Conservation (phyloP, 2,797 vertebrate genomes). For the Brachymystax lenok region DNA sequence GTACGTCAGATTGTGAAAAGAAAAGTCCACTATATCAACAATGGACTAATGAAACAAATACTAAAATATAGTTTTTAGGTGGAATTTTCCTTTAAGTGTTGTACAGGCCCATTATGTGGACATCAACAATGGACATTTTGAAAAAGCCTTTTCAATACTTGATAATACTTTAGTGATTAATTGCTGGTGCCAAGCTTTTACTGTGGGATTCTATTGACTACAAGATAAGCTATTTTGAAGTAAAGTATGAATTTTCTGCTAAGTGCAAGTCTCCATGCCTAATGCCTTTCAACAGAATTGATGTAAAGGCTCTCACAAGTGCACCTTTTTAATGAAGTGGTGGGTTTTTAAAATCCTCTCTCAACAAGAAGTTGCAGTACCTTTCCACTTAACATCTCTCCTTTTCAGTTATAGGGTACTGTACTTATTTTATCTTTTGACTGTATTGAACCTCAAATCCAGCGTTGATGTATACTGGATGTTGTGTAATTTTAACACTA, state of each 20-base stretch:
- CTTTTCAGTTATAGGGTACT: background rate
- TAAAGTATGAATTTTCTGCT: background rate
- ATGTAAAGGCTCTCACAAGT: background rate
- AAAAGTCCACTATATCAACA: background rate
- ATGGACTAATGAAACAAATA: too few species aligned
- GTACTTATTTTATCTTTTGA: background rate
- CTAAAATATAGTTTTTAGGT: too few species aligned
- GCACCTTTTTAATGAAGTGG: background rate
- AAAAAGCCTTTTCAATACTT: background rate
- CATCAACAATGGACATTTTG: too few species aligned
- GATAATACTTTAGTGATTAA: conserved; percentile 20
- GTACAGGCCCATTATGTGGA: too few species aligned
- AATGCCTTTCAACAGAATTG: background rate
- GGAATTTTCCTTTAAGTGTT: too few species aligned
- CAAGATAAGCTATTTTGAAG: background rate
- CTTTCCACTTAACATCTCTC: background rate
- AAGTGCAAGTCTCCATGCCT: background rate
- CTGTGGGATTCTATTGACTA: background rate
- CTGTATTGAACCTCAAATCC: background rate
- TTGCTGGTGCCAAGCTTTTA: conserved; percentile 17
- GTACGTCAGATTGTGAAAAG: background rate
- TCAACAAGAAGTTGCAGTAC: background rate
- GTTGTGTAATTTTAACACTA: background rate
- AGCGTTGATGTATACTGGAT: background rate
- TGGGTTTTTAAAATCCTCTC: too few species aligned